Evolutionary conservation across 2,113 vertebrate species (phyloP).

Genomic region (Engraulis encrasicolus): DNA sequence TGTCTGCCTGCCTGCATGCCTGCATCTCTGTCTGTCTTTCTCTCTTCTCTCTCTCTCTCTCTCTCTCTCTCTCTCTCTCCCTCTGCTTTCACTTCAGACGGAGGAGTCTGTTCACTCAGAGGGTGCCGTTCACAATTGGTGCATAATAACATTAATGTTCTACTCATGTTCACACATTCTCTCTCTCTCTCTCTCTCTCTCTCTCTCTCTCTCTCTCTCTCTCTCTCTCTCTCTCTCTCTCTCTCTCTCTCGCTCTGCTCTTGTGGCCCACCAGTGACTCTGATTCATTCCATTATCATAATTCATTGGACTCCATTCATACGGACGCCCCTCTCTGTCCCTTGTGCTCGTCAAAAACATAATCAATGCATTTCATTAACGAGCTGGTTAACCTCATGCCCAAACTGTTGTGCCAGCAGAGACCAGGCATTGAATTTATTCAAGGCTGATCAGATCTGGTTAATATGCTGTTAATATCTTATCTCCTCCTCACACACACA

Average conservation of each 20-base stretch:
- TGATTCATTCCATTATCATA: slow-evolving; percentile 16
- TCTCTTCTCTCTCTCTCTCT: slow-evolving; percentile 18
- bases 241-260: slow-evolving; percentile 5
- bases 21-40: no score
- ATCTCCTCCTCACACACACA: not conserved
- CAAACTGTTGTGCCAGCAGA: not conserved
- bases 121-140: not conserved
- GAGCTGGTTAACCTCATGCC: slow-evolving; percentile 18
- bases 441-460: slow-evolving; percentile 17
- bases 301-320: not conserved
- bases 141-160: not conserved
- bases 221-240: slow-evolving; percentile 9
- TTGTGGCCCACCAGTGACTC: not conserved
- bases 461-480: not conserved
- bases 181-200: no score
- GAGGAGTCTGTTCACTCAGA: not conserved
- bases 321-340: not conserved
- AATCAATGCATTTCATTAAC: slow-evolving; percentile 12
- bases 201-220: not conserved
- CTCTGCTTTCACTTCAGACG: not conserved
- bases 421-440: slow-evolving; percentile 6
- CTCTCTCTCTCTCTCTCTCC: no score
- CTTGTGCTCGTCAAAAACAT: not conserved
- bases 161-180: not conserved
- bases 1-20: no score